These are phyloP conservation scores for Drosophila pandora DNA, from an alignment of 1,140 invertebrate species.

Conservation along the genomic window DNA sequence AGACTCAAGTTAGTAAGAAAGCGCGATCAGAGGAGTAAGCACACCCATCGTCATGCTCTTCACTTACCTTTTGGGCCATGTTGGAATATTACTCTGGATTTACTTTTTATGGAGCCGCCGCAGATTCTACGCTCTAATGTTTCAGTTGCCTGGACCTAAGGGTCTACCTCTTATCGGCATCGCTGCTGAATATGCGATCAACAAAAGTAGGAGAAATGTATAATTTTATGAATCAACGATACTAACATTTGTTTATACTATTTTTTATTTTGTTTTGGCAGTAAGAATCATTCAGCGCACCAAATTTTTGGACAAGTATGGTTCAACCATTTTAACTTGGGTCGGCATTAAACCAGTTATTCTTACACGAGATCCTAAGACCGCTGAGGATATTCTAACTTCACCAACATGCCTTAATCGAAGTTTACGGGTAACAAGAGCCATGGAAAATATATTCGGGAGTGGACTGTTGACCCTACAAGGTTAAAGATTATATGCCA, in stretches of 20 bases:
- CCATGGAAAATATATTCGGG: constrained; percentile 36
- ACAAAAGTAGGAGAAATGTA: not conserved
- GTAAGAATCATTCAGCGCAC: constrained; percentile 27
- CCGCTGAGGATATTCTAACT: constrained; percentile 49
- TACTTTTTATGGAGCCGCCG: too few relatives aligned
- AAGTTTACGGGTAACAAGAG: constrained; percentile 3
- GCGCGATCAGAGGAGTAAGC: too few relatives aligned
- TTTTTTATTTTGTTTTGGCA: not conserved
- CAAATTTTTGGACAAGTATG: constrained; percentile 34
- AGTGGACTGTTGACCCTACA: constrained; percentile 40
- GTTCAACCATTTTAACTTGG: constrained; percentile 45
- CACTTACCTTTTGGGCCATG: too few relatives aligned
- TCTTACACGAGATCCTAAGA: constrained; percentile 48
- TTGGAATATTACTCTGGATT: too few relatives aligned
- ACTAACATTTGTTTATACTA: too few relatives aligned
- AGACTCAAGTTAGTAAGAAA: too few relatives aligned
- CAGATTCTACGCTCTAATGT: too few relatives aligned
- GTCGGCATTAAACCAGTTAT: constrained; percentile 49
- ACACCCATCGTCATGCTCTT: too few relatives aligned
- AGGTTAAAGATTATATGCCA: constrained; percentile 16
- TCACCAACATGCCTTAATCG: constrained; percentile 46
- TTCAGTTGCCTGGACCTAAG: too few relatives aligned
- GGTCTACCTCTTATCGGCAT: too few relatives aligned
- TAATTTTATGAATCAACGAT: not conserved
- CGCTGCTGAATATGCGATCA: too few relatives aligned